Conservation (phyloP, 2,113 vertebrate genomes). For the Chaenocephalus aceratus region DNA sequence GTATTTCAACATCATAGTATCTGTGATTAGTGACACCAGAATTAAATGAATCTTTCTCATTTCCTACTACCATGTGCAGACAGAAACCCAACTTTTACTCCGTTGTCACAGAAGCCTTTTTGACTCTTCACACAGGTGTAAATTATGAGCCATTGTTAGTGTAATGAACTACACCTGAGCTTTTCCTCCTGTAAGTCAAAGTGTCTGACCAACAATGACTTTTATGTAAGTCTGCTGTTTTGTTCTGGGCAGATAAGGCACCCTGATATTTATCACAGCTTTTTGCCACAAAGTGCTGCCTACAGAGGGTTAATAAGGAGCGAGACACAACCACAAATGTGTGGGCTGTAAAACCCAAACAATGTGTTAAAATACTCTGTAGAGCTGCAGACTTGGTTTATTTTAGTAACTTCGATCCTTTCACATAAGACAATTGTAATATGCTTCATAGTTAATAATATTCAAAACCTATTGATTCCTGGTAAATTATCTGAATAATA, state of each 20-base stretch:
- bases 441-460: not conserved
- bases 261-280: not conserved
- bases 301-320: slow-evolving; percentile 6
- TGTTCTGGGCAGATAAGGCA: not conserved
- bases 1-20: slow-evolving; percentile 19
- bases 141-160: too few species aligned
- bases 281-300: not conserved
- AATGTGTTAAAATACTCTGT: slow-evolving; percentile 3
- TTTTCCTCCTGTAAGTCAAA: too few species aligned
- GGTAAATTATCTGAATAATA: not conserved
- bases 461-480: not conserved
- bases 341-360: slow-evolving; percentile 10
- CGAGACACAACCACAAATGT: slow-evolving; percentile 1
- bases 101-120: too few species aligned
- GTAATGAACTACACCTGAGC: too few species aligned
- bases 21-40: not conserved
- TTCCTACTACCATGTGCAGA: not conserved
- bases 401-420: not conserved
- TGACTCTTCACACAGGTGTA: too few species aligned
- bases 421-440: not conserved
- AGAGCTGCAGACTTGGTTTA: not conserved
- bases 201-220: not conserved
- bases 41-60: not conserved
- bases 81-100: not conserved
- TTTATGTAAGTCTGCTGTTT: not conserved